A percentile compares a stretch with the other conserved stretches of the same genome.
These are phyloP conservation scores for Procambarus virginalis DNA, from an alignment of 1,140 invertebrate genomes.

Conservation along the genomic window DNA sequence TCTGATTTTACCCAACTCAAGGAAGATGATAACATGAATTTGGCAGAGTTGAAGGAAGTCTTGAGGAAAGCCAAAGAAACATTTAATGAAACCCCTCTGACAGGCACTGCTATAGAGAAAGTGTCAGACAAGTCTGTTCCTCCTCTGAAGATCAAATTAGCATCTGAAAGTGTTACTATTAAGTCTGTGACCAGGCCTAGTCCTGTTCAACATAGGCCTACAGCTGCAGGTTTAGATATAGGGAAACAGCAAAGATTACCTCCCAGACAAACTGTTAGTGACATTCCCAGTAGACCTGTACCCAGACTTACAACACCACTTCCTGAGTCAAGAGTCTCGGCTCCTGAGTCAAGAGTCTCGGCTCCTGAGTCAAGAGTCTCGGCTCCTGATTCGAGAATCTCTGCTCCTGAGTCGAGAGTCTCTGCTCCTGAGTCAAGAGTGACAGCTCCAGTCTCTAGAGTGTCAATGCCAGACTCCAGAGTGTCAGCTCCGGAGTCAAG, in stretches of 20 bases:
- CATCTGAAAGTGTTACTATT: slow-evolving; percentile 60
- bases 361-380: not conserved
- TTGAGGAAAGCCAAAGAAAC: slow-evolving; percentile 27
- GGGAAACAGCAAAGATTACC: not conserved
- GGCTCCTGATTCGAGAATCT: no score
- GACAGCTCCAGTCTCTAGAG: not conserved
- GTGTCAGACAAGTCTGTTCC: slow-evolving; percentile 43
- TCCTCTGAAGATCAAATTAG: slow-evolving; percentile 55
- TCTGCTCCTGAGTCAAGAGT: not conserved
- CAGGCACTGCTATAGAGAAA: not conserved
- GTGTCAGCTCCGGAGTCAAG: not conserved
- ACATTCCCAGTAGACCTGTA: not conserved
- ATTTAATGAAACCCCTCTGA: not conserved
- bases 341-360: not conserved
- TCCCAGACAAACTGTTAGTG: not conserved
- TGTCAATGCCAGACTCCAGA: not conserved
- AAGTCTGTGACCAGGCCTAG: slow-evolving; percentile 28
- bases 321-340: not conserved
- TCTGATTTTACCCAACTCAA: not conserved
- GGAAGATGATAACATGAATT: slow-evolving; percentile 41
- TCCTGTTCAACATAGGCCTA: not conserved
- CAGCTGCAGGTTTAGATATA: not conserved
- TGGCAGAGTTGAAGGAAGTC: slow-evolving; percentile 32
- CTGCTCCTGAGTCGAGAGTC: no score
- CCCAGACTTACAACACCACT: not conserved